A percentile compares a stretch with the other conserved stretches of the same genome.
These are phyloP conservation scores for Eilema griseolum DNA, from an alignment of 2,888 invertebrate species.

Conservation along the genomic window DNA sequence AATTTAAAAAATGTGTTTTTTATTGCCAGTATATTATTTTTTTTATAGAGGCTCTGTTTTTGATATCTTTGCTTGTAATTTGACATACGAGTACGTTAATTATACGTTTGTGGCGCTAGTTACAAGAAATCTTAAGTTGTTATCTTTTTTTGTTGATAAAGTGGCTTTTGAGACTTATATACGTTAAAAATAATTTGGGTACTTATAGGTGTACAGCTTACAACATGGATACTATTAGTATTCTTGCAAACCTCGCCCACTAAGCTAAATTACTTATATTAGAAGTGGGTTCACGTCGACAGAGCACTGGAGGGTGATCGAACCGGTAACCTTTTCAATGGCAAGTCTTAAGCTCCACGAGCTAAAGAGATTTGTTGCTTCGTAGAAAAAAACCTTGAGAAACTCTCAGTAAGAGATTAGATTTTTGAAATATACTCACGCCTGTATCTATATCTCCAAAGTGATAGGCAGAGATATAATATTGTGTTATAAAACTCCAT, in stretches of 20 bases:
- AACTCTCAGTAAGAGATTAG: background rate
- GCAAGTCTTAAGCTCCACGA: background rate
- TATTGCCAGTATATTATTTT: background rate
- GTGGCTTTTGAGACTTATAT: background rate
- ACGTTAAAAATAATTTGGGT: background rate
- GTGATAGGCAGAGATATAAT: background rate
- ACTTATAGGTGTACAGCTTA: background rate
- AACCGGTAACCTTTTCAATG: constrained; percentile 4
- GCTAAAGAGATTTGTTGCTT: constrained; percentile 4
- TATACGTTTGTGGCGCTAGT: background rate
- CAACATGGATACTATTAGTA: background rate
- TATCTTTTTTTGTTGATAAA: background rate
- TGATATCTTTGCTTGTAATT: background rate
- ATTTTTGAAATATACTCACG: background rate
- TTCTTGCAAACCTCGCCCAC: constrained; percentile 4
- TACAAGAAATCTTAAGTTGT: background rate
- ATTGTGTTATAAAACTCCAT: background rate
- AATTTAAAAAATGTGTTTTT: background rate
- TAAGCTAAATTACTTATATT: background rate
- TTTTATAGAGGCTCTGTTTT: background rate
- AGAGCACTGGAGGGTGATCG: constrained; percentile 3
- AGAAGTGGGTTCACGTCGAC: constrained; percentile 1
- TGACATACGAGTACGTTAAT: background rate
- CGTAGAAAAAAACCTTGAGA: background rate
- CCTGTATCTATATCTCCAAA: background rate